Base-by-base conservation (phyloP, 2,888 invertebrate species). In the Helleia helle region DNA sequence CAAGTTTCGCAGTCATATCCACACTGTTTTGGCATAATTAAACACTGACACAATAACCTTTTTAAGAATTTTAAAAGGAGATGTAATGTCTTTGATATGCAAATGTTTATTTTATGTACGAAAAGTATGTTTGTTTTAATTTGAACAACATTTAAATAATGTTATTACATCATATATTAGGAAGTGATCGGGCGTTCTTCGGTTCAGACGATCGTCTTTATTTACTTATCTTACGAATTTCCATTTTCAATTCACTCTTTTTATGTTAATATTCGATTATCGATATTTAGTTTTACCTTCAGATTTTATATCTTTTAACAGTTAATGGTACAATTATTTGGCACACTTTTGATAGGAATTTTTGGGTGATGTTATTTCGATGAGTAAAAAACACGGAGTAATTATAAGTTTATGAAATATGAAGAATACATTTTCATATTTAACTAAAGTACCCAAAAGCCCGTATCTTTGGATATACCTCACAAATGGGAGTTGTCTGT, bases 21-120 rank as follows among this genome's bases (percentile, higher is more conserved):
- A 34, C 24, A 43, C 34, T 47, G 43, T 41, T 55, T 54, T 52
- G 46, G 47, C 46, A 46, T 49, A 56, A 56, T 58, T 59, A 55
- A 57, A 52, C 46, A 46, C 42, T 47, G 50, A 44, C 49, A 49
- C 48, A 39, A 41, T 44, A 40, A 43, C 53, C 50, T 54, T 59
- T 54, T 54, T 54, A 36, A 24, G 22, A 24, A 29, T 9, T 25
- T 27, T 31, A 13, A 25, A 9, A 26, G 43, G 39, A 40, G 36
- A 30, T 38, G 46, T 42, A 36, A 39, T 38, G 9, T 15, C 4
- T 36, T 31, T 31, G 6, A 18, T 34, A 12, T 34, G 31, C 11
- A 18, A 34, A 34, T 34, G 17, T 4, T 9, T 34, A 9, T 30
- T 30, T n/a, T 15, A 15, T 11, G 7, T 1, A 26, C 22, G 9